A percentile compares a stretch with the other conserved stretches of the same genome.
Conservation (phyloP, 2,888 invertebrate genomes). For the Diachrysia chrysitis region DNA sequence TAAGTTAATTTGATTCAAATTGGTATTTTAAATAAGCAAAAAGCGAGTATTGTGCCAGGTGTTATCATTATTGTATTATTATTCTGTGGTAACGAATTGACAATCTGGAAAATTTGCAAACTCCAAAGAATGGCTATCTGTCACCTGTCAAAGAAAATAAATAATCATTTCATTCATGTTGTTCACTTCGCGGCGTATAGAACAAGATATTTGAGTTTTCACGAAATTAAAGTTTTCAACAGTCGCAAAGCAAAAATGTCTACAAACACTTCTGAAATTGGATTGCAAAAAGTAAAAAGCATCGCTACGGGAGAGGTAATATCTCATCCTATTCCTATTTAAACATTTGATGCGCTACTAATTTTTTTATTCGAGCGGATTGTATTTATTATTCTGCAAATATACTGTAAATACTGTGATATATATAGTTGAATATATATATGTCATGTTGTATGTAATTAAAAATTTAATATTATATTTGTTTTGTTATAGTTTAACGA, state of each 20-base stretch:
- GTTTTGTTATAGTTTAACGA: not conserved
- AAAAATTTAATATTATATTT: not conserved
- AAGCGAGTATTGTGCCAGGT: too few species aligned
- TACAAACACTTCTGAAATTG: slow-evolving; percentile 74
- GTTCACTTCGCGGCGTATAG: slow-evolving; percentile 29
- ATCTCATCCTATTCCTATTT: not conserved
- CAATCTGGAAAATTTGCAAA: slow-evolving; percentile 11
- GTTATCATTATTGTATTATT: not conserved
- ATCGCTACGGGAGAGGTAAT: slow-evolving; percentile 79
- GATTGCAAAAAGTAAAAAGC: slow-evolving; percentile 79
- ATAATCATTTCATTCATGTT: slow-evolving; percentile 39
- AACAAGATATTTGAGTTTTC: slow-evolving; percentile 21
- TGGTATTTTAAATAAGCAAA: too few species aligned
- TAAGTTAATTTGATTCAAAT: too few species aligned
- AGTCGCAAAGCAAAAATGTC: slow-evolving; percentile 62
- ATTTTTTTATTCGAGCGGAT: slow-evolving; percentile 13
- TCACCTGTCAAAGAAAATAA: slow-evolving; percentile 11
- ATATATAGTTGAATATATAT: not conserved
- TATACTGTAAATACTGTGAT: slow-evolving; percentile 1
- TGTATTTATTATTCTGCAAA: slow-evolving; percentile 1
- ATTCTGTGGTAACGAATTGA: not conserved
- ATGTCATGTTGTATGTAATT: too few species aligned
- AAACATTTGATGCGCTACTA: not conserved
- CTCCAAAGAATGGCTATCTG: not conserved
- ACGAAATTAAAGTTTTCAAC: slow-evolving; percentile 31